Base-by-base conservation (phyloP, 2,797 vertebrate genomes). In the Squalus acanthias region DNA sequence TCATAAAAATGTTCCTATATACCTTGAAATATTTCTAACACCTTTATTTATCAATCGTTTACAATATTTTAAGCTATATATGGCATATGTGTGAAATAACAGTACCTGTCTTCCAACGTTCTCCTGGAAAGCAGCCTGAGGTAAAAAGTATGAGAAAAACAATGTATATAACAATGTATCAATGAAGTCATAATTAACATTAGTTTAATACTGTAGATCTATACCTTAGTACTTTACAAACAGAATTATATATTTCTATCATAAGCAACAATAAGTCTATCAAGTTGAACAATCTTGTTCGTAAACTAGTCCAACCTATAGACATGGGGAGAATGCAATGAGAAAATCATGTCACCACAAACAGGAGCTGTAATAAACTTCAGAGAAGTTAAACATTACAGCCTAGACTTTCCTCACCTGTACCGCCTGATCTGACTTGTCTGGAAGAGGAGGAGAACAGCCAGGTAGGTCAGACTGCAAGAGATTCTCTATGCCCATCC, bases 91-190 rank as follows among this genome's bases (percentile, higher is more conserved):
- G 17, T 9, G 97, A 97, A 97, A 96, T 94, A 96, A 96, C 76
- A 96, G 13, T 98, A 99, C 99, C 99, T 99, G 99, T 98, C 99
- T 98, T 97, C 99, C 99, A 96, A 99, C 99, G 98, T 99, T 99
- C 98, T 99, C 99, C 98, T 99, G 99, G 98, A 99, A 99, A 97
- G 99, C 99, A 97, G 99, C 99, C 99, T 99, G 96, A 79, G 97
- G 97, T 97, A 97, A 96, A 98, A 96, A 88, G 82, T 39, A 46
- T 96, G 5, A 87, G 95, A 87, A 60, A 96, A 82, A 82, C 8
- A 95, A 76, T n/a, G n/a, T 20, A 29, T 87, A 46, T n/a, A 53
- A 76, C 50, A 87, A 57, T 17, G 50, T 65, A 82, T 82, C n/a
- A 87, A 69, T 13, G 15, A n/a, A n/a, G 17, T 67, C 91, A 93